A percentile compares a stretch with the other conserved stretches of the same genome.
phyloP scores from a whole-genome alignment of 2,113 vertebrate genomes.

The Elaphurus davidianus region DNA sequence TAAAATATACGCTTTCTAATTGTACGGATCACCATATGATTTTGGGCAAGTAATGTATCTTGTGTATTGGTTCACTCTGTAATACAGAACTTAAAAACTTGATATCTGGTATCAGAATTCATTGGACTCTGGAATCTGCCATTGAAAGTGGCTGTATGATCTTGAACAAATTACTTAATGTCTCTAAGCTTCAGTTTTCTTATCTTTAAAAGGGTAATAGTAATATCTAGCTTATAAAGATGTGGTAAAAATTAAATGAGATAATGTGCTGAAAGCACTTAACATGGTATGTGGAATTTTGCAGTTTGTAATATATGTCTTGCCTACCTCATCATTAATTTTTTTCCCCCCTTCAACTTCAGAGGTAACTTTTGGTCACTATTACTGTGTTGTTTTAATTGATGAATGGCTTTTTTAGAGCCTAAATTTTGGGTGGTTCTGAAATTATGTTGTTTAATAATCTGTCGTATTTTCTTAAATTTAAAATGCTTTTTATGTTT shows the following conservation, averaged over 20 bases:
- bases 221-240: background rate
- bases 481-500: slow-evolving; percentile 28
- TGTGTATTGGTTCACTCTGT: background rate
- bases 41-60: background rate
- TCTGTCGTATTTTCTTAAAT: slow-evolving; percentile 1
- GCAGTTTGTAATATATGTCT: background rate
- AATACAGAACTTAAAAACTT: background rate
- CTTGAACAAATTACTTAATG: background rate
- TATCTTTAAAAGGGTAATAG: background rate
- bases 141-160: background rate
- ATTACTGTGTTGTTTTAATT: background rate
- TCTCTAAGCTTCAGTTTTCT: slow-evolving; percentile 6
- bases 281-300: background rate
- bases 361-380: background rate
- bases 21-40: background rate
- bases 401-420: background rate
- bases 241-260: background rate
- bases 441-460: slow-evolving; percentile 21
- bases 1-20: background rate
- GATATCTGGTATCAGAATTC: background rate
- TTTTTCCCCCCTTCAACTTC: background rate
- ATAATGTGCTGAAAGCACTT: too few relatives aligned
- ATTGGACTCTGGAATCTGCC: background rate
- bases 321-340: background rate
- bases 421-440: background rate